phyloP scores from a whole-genome alignment of 2,797 vertebrate species.

The Pipistrellus pygmaeus region DNA sequence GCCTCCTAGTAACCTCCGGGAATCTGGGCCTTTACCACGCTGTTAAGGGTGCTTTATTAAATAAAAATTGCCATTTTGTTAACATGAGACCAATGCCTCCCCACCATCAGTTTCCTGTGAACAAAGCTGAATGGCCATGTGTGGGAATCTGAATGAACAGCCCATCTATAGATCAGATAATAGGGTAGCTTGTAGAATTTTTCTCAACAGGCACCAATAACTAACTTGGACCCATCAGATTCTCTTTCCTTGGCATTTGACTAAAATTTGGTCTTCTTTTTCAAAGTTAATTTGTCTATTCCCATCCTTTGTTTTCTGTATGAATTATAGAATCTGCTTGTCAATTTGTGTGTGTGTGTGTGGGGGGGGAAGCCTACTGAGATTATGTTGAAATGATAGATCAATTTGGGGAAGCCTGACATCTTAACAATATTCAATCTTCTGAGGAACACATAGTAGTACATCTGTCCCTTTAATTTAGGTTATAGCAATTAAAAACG shows the following conservation, averaged over 20 bases:
- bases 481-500: no score
- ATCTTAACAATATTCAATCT: neutral
- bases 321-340: neutral
- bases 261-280: neutral
- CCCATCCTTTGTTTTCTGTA: neutral
- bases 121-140: neutral
- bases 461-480: neutral
- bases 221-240: neutral
- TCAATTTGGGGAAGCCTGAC: neutral
- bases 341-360: neutral
- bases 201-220: neutral
- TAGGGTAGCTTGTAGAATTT: neutral
- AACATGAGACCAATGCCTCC: neutral
- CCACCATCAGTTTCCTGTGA: neutral
- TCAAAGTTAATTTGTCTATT: neutral
- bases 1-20: neutral
- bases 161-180: neutral
- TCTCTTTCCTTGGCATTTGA: neutral
- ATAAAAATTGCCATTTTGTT: neutral
- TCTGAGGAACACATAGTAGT: neutral
- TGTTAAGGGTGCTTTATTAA: neutral
- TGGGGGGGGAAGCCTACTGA: neutral
- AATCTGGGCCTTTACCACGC: neutral
- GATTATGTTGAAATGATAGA: neutral
- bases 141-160: neutral